Base-by-base conservation (phyloP, 64 coral and sea anemone species). In the Montipora efflorescens region DNA sequence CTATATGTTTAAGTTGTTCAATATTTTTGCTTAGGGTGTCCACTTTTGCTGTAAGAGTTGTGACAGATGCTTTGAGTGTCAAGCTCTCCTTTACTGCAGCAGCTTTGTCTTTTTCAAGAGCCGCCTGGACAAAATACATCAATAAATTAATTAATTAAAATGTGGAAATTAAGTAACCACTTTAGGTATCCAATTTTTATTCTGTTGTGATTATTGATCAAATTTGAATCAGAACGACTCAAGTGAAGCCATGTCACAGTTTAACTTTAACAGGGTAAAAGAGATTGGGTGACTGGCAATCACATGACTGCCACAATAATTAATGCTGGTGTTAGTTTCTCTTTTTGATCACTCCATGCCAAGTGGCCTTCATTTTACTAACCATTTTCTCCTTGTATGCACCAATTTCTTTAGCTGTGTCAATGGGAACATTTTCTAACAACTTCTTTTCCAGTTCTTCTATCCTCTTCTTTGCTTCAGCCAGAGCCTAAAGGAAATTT, bases 341-440 rank as follows among this genome's bases (percentile, higher is more conserved):
- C 36, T 36, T 36, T 57, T 11, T 8, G 23, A 36, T 36, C 36
- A 36, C 36, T 36, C 36, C 36, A 36, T 36, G 36, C 36, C 36
- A 36, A 36, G 36, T 36, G 36, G 36, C 36, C 36, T 36, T 36
- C 36, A 36, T 36, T 36, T 36, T 36, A 36, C 97, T 92, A 21
- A 99, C 97, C 74, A 99, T 68, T 93, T 92, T 99, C 52, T 91
- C 89, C 62, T 96, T 92, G 67, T 94, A 99, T 21, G 92, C 61
- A 82, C 96, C 87, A 67, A 99, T 96, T 95, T 99, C 98, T 74
- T 96, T 96, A 3, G 95, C 98, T 74, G 95, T 94, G 75, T 99
- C 98, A 22, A 99, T 44, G 14, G 98, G 98, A 61, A 99, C 89
- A 92, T 99, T 99, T 14, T 90, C 92, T 59, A 96, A 58, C 10